phyloP scores from a whole-genome alignment of 2,797 vertebrate species.

The Myripristis jacobus region DNA sequence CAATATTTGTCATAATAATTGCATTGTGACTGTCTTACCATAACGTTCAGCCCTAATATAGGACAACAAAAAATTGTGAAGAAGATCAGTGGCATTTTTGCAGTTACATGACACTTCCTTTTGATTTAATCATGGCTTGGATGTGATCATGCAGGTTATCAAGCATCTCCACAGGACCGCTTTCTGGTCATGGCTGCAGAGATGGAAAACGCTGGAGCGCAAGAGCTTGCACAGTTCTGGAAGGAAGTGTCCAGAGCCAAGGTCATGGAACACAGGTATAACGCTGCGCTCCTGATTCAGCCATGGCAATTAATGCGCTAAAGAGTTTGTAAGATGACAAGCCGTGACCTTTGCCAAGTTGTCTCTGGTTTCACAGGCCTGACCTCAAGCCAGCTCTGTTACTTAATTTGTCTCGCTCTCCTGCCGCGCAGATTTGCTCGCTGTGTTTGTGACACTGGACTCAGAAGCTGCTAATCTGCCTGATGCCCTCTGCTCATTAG shows the following conservation, averaged over 20 bases:
- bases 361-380: neutral
- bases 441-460: slow-evolving; percentile 1
- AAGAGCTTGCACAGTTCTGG: slow-evolving; percentile 94
- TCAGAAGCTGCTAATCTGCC: slow-evolving; percentile 10
- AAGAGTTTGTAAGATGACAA: neutral
- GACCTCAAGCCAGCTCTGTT: neutral
- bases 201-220: slow-evolving; percentile 86
- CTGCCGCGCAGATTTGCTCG: slow-evolving; percentile 5
- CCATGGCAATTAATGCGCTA: neutral
- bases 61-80: neutral
- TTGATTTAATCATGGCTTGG: neutral
- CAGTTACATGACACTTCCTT: neutral
- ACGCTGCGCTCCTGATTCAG: neutral
- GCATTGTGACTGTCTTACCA: too few relatives aligned
- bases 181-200: slow-evolving; percentile 97
- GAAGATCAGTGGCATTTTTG: neutral
- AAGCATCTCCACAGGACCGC: slow-evolving; percentile 93
- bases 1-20: too few relatives aligned
- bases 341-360: neutral
- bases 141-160: slow-evolving; percentile 81
- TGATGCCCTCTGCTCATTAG: slow-evolving; percentile 19
- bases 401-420: neutral
- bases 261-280: slow-evolving; percentile 93
- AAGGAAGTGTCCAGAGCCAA: slow-evolving; percentile 92
- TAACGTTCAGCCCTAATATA: neutral